phyloP scores from a whole-genome alignment of 2,888 invertebrate genomes.

The Pammene aurita region DNA sequence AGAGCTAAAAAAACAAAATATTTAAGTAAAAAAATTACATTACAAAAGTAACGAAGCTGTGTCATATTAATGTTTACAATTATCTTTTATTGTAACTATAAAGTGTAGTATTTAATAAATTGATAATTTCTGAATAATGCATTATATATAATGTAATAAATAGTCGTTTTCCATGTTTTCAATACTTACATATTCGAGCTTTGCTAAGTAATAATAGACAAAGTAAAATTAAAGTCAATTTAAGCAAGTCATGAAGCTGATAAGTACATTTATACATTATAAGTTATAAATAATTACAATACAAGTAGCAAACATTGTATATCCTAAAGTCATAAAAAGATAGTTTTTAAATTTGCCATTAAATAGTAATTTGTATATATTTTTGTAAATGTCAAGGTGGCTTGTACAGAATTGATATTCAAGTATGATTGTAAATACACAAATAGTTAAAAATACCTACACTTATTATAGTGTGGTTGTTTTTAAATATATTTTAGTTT shows the following conservation, averaged over 20 bases:
- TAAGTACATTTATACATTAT: slow-evolving; percentile 12
- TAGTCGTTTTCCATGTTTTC: not conserved
- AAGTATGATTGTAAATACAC: too few species aligned
- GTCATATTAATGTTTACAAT: too few species aligned
- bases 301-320: not conserved
- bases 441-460: too few species aligned
- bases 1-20: not conserved
- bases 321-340: not conserved
- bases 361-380: not conserved
- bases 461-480: too few species aligned
- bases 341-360: not conserved
- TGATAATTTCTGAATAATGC: too few species aligned
- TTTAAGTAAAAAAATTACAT: too few species aligned
- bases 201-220: slow-evolving; percentile 5
- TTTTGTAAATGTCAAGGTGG: too few species aligned
- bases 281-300: not conserved
- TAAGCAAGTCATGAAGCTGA: slow-evolving; percentile 9
- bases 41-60: too few species aligned
- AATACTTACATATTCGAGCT: slow-evolving; percentile 32
- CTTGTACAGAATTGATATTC: too few species aligned
- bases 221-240: not conserved
- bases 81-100: too few species aligned
- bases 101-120: not conserved
- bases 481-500: too few species aligned
- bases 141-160: slow-evolving; percentile 6